A percentile compares a stretch with the other conserved stretches of the same genome.
Evolutionary conservation across 2,113 vertebrate species (phyloP).

Genomic region (Mionectes macconnelli): DNA sequence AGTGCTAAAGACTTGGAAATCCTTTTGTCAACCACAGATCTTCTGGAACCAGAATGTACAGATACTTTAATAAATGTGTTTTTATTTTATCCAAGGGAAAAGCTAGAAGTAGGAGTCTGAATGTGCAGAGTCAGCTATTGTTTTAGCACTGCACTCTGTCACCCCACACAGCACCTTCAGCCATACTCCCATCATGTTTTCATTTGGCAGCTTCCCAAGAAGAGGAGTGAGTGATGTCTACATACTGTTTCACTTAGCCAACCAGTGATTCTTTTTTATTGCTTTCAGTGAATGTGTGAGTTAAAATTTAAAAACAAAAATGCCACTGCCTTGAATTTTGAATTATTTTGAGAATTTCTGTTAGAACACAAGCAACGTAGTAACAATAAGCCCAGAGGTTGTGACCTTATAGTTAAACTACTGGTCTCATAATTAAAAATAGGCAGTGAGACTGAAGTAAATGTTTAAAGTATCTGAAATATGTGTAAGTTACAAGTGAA

Average conservation of each 20-base stretch:
- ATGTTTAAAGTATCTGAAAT: background rate
- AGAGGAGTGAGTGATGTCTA: conserved; percentile 39
- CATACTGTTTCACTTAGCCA: conserved; percentile 56
- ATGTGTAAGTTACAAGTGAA: background rate
- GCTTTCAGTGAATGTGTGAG: conserved; percentile 7
- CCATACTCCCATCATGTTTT: conserved; percentile 45
- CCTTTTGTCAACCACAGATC: conserved; percentile 1
- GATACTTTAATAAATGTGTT: conserved; percentile 42
- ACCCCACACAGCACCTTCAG: conserved; percentile 56
- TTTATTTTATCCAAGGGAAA: conserved; percentile 48
- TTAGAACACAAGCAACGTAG: background rate
- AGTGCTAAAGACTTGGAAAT: conserved; percentile 1
- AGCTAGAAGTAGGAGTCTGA: background rate
- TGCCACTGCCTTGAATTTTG: background rate
- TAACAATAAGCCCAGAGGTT: background rate
- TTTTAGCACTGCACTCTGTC: conserved; percentile 43
- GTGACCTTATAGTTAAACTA: background rate
- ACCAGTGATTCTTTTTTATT: background rate
- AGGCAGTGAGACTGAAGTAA: background rate
- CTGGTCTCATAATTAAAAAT: background rate
- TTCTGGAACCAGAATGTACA: conserved; percentile 50
- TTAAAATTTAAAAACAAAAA: background rate
- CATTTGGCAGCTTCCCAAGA: conserved; percentile 45
- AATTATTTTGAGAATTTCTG: background rate
- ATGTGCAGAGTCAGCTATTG: conserved; percentile 63